A percentile compares a stretch with the other conserved stretches of the same genome.
These are phyloP conservation scores for Tortricodes alternella DNA, from an alignment of 2,888 invertebrate species.

Conservation along the genomic window DNA sequence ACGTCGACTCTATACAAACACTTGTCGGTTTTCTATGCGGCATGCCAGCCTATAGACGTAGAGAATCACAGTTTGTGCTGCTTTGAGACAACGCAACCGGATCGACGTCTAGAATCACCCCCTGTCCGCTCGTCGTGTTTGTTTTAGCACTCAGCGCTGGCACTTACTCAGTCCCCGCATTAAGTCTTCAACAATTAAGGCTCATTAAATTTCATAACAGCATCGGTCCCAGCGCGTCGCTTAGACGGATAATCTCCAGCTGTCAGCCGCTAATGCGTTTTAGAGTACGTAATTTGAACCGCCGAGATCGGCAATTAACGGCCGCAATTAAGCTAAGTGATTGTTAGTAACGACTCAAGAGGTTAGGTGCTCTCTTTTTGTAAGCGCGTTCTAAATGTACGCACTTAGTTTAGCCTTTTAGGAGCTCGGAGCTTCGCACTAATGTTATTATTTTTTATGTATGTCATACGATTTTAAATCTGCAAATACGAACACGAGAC, in stretches of 20 bases:
- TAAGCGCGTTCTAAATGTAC: slow-evolving; percentile 6
- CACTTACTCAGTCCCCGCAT: slow-evolving; percentile 76
- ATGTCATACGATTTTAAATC: no score
- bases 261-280: slow-evolving; percentile 82
- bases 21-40: no score
- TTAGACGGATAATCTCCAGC: slow-evolving; percentile 82
- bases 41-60: no score
- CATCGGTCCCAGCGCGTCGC: slow-evolving; percentile 70
- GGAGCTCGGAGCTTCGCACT: no score
- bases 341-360: slow-evolving; percentile 71
- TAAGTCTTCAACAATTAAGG: slow-evolving; percentile 81
- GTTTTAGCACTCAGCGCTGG: slow-evolving; percentile 60
- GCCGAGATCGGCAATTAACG: slow-evolving; percentile 81
- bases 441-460: no score
- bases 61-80: no score
- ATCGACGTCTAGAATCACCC: no score
- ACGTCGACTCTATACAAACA: no score
- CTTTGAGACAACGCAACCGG: no score
- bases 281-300: slow-evolving; percentile 83
- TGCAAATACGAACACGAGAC: no score
- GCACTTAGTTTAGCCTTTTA: slow-evolving; percentile 12
- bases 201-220: slow-evolving; percentile 81
- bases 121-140: slow-evolving; percentile 47
- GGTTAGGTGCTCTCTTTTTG: slow-evolving; percentile 41
- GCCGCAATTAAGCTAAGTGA: slow-evolving; percentile 81